These are phyloP conservation scores for Rhinophrynus dorsalis DNA, from an alignment of 2,797 vertebrate species.

Conservation along the genomic window DNA sequence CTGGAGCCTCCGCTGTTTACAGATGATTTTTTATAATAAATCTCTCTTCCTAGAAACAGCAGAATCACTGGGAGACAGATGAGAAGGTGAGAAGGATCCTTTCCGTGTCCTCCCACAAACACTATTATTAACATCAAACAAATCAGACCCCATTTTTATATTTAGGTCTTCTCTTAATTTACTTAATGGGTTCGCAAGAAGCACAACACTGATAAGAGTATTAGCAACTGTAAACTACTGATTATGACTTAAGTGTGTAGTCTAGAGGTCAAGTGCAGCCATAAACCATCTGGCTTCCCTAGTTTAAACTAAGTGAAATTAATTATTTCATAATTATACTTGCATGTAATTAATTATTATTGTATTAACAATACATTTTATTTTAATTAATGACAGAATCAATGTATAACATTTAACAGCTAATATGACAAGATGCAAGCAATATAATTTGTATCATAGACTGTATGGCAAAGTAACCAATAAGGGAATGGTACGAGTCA, in stretches of 20 bases:
- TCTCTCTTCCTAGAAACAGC: too few species aligned
- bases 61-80: too few species aligned
- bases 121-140: too few species aligned
- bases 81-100: too few species aligned
- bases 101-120: too few species aligned
- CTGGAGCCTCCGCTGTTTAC: too few species aligned
- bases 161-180: conserved; percentile 11
- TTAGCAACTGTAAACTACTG: conserved; percentile 24
- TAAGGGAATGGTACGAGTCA: too few species aligned
- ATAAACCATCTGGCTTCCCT: conserved; percentile 22
- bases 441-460: too few species aligned
- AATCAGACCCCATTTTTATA: not conserved
- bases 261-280: conserved; percentile 29
- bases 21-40: too few species aligned
- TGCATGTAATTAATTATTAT: not conserved
- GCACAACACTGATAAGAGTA: conserved; percentile 18
- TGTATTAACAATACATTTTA: not conserved
- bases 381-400: not conserved
- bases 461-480: too few species aligned
- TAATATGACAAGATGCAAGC: too few species aligned
- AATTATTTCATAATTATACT: conserved; percentile 10
- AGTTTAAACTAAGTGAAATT: conserved; percentile 24
- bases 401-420: not conserved
- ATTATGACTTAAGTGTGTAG: conserved; percentile 13
- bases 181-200: conserved; percentile 15